phyloP scores from a whole-genome alignment of 1,140 invertebrate genomes.

The Hylaeus volcanicus region DNA sequence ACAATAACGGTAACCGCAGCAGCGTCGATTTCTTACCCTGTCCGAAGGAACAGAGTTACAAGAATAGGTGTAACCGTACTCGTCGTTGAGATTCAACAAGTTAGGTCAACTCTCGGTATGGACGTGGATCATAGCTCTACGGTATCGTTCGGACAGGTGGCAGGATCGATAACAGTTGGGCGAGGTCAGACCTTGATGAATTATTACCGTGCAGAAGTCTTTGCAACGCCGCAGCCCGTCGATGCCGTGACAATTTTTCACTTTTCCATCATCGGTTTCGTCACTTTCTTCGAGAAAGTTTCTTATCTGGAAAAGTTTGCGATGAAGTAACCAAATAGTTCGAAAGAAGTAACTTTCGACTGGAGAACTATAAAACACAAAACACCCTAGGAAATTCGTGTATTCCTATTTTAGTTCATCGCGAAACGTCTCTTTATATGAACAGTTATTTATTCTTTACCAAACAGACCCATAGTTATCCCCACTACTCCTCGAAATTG shows the following conservation, averaged over 20 bases:
- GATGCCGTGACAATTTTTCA: not conserved
- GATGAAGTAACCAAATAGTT: no score
- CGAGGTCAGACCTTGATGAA: conserved; percentile 36
- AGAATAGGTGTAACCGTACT: conserved; percentile 22
- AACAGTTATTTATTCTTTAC: no score
- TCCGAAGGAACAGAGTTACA: not conserved
- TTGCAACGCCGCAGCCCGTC: not conserved
- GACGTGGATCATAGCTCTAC: conserved; percentile 10
- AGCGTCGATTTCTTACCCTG: conserved; percentile 14
- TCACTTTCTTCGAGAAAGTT: no score
- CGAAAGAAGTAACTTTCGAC: no score
- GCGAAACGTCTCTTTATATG: no score
- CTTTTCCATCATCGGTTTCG: not conserved
- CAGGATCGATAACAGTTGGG: conserved; percentile 29
- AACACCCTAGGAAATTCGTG: no score
- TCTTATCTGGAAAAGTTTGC: no score
- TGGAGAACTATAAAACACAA: no score
- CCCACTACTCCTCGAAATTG: no score
- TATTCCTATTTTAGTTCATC: no score
- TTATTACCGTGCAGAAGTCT: conserved; percentile 29
- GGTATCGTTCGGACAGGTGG: not conserved
- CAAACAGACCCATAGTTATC: no score
- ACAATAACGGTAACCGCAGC: conserved; percentile 3
- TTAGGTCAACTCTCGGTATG: conserved; percentile 28
- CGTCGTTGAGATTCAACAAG: conserved; percentile 42